phyloP scores from a whole-genome alignment of 2,888 invertebrate species.

The Tetanocera ferruginea region DNA sequence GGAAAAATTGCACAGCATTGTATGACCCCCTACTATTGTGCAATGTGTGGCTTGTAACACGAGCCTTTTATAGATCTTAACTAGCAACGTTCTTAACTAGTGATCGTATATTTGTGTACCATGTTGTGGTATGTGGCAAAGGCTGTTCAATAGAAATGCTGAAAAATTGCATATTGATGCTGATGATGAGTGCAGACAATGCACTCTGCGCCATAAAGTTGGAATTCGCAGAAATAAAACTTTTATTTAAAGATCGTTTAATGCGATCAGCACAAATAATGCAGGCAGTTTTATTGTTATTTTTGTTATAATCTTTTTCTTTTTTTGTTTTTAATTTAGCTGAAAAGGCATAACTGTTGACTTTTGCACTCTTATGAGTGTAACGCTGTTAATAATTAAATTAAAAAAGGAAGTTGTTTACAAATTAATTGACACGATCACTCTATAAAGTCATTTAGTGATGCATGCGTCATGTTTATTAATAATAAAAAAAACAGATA shows the following conservation, averaged over 20 bases:
- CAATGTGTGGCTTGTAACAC: constrained; percentile 43
- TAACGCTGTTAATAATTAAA: constrained; percentile 19
- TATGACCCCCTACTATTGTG: constrained; percentile 67
- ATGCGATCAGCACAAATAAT: constrained; percentile 9
- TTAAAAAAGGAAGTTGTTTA: constrained; percentile 38
- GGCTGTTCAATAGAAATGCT: constrained; percentile 63
- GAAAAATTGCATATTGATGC: constrained; percentile 38
- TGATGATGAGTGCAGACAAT: constrained; percentile 6
- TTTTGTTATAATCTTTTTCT: not conserved
- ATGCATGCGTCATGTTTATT: constrained; percentile 29
- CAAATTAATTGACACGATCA: constrained; percentile 45
- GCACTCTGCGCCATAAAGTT: not conserved
- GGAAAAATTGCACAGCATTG: constrained; percentile 67
- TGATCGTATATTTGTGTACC: constrained; percentile 16
- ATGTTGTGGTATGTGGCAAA: not conserved
- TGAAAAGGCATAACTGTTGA: constrained; percentile 5
- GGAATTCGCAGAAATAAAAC: constrained; percentile 27
- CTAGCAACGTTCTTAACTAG: constrained; percentile 12
- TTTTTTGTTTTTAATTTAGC: not conserved
- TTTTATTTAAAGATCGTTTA: constrained; percentile 30
- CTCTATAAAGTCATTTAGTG: not conserved
- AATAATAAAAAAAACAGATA: not conserved
- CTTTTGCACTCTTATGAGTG: constrained; percentile 13
- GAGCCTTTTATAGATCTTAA: constrained; percentile 40
- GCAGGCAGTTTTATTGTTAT: not conserved